These are phyloP conservation scores for Hydropotes inermis DNA, from an alignment of 2,113 vertebrate species.

Conservation along the genomic window DNA sequence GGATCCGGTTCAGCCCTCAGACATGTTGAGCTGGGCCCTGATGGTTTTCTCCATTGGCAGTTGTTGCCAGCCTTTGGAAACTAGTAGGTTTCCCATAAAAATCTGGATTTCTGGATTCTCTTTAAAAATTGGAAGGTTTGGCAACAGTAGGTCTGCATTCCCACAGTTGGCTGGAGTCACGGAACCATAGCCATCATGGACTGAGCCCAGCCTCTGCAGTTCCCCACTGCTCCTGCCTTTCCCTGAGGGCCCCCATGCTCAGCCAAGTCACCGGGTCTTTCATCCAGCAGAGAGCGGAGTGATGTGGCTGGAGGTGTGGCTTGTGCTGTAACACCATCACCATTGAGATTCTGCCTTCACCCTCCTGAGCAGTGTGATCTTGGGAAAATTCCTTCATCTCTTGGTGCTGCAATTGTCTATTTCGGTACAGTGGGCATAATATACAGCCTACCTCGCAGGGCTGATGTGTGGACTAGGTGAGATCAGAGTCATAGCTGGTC, in stretches of 20 bases:
- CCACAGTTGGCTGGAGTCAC: neutral
- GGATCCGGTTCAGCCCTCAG: neutral
- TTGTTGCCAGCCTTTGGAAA: neutral
- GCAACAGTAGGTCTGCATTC: neutral
- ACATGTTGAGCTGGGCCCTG: neutral
- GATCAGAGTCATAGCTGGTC: neutral
- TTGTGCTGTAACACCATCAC: neutral
- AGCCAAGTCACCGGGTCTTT: neutral
- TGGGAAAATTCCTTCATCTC: neutral
- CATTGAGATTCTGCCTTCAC: neutral
- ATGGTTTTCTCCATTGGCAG: neutral
- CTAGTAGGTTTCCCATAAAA: neutral
- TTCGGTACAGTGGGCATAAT: neutral
- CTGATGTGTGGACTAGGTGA: neutral
- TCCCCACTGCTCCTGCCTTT: neutral
- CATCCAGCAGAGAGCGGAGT: neutral
- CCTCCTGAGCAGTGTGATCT: neutral
- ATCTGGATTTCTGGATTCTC: conserved; percentile 5
- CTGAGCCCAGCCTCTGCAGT: neutral
- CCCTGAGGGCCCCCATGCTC: neutral
- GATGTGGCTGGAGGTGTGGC: neutral
- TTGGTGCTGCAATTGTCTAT: neutral
- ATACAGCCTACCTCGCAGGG: neutral
- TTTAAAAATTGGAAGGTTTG: neutral
- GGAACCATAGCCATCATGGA: neutral